Base-by-base conservation (phyloP, 2,113 vertebrate genomes). In the Vulpes lagopus region DNA sequence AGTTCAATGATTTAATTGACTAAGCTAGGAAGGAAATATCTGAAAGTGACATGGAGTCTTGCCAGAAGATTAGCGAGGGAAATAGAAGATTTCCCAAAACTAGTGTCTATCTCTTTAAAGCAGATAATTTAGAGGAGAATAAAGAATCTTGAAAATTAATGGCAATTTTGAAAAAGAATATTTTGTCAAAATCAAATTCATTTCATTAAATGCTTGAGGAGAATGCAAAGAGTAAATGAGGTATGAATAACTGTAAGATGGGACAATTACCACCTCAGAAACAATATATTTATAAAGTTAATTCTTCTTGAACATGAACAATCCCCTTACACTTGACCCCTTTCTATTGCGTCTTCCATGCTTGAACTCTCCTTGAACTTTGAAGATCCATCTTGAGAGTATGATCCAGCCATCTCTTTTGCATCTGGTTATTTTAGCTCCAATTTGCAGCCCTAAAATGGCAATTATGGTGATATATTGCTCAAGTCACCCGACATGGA, bases 361-460 rank as follows among this genome's bases (percentile, higher is more conserved):
- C 99, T 99, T 99, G 99, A 99, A 99, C 99, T 99, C 99, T 99
- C 99, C 99, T 99, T 99, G 99, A 99, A 99, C 99, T 99, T 99
- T 98, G 98, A 98, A 98, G 98, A 99, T 99, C 98, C 98, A 98
- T 99, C 98, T 98, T 98, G 97, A 98, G 98, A 99, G 98, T 97
- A 97, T 98, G 99, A 99, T 99, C 98, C 43, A 98, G 98, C 99
- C 98, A 99, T 99, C 99, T 99, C 99, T 99, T 99, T 99, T 99
- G 99, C 99, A 99, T 99, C 99, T 99, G 99, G 99, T 99, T 99
- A 99, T 99, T 99, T 99, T 99, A 99, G 99, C 99, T 99, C 99
- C 99, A 99, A 99, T 99, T 99, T 99, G 99, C 99, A 98, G 99
- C 98, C 99, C 98, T 99, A 99, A 99, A 99, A 99, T 98, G 99